phyloP scores from a whole-genome alignment of 2,888 invertebrate species.

The Syritta pipiens region DNA sequence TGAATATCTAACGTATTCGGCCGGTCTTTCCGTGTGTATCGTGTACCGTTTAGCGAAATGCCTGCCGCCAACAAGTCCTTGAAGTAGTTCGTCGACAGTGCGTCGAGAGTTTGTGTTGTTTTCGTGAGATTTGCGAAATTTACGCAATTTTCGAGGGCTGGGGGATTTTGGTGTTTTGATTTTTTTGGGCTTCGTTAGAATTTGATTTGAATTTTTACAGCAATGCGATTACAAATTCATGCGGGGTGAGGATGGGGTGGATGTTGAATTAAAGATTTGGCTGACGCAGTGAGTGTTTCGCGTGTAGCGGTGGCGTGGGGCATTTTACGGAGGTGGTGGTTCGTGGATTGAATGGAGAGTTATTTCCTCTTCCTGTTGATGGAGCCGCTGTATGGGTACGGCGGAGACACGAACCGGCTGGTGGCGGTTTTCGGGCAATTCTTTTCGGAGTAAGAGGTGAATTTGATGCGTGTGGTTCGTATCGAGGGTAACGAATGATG shows the following conservation, averaged over 20 bases:
- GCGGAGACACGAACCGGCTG: neutral
- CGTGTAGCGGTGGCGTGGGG: neutral
- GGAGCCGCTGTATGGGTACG: neutral
- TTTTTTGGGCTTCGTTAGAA: conserved; percentile 7
- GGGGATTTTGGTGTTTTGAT: conserved; percentile 17
- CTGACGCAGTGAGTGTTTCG: neutral
- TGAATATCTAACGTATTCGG: conserved; percentile 55
- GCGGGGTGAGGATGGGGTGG: neutral
- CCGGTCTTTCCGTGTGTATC: conserved; percentile 10
- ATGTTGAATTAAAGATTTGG: conserved; percentile 34
- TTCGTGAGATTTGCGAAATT: conserved; percentile 59
- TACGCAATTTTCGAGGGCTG: conserved; percentile 37
- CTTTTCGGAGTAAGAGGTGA: neutral
- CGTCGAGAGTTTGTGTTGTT: conserved; percentile 22
- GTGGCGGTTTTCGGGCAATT: neutral
- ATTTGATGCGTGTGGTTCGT: neutral
- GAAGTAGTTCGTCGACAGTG: conserved; percentile 62
- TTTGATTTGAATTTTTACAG: conserved; percentile 38
- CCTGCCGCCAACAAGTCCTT: conserved; percentile 38
- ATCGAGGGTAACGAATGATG: no score
- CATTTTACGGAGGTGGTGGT: neutral
- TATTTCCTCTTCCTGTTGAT: neutral
- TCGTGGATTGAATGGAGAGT: neutral
- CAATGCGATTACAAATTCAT: conserved; percentile 37
- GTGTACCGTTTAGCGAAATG: conserved; percentile 10